These are phyloP conservation scores for Drosophila littoralis DNA, from an alignment of 1,140 invertebrate genomes.

Conservation along the genomic window DNA sequence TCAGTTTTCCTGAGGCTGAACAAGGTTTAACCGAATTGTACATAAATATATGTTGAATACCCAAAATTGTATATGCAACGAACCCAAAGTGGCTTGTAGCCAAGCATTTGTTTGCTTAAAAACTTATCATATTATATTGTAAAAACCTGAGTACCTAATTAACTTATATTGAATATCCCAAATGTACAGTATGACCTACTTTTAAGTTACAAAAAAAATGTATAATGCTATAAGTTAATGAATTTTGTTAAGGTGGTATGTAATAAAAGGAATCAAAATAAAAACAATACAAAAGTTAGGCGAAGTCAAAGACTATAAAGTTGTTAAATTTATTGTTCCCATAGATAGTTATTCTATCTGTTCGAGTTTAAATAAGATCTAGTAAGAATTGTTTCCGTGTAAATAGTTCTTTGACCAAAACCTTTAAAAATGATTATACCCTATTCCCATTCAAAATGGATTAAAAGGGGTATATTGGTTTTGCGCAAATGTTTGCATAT, in stretches of 20 bases:
- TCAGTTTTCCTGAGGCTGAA: conserved; percentile 72
- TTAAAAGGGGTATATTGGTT: too few relatives aligned
- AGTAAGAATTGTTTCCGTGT: too few relatives aligned
- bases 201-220: conserved; percentile 29
- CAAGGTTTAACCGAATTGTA: conserved; percentile 54
- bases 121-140: conserved; percentile 19
- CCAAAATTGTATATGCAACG: conserved; percentile 28
- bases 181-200: conserved; percentile 46
- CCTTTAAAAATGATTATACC: too few relatives aligned
- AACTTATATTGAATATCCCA: conserved; percentile 38
- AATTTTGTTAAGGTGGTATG: not conserved
- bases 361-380: too few relatives aligned
- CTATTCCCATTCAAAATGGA: too few relatives aligned
- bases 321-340: too few relatives aligned
- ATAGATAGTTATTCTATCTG: too few relatives aligned
- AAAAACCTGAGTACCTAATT: conserved; percentile 65
- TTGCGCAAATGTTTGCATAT: too few relatives aligned
- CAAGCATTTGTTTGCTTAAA: conserved; percentile 42
- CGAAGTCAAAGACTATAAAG: too few relatives aligned
- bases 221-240: not conserved
- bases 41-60: conserved; percentile 53
- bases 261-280: not conserved
- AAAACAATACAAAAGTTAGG: too few relatives aligned
- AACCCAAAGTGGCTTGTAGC: conserved; percentile 71
- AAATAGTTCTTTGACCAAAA: too few relatives aligned